Evolutionary conservation across 2,888 invertebrate species (phyloP).

Genomic region (Ectemnius lituratus): DNA sequence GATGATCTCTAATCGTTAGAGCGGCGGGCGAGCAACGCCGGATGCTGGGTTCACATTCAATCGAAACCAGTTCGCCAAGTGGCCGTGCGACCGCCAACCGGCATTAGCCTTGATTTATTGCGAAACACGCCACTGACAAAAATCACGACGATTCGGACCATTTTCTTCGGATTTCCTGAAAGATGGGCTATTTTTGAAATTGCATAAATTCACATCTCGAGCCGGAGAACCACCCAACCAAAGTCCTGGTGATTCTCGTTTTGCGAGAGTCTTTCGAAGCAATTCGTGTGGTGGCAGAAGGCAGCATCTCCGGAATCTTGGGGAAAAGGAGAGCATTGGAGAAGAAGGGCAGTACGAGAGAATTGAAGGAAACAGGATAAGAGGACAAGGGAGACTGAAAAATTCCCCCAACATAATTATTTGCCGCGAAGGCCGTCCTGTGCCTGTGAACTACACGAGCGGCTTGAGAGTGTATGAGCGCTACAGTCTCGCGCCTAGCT

Average conservation of each 20-base stretch:
- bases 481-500: constrained; percentile 37
- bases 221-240: not conserved
- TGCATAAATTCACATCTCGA: no score
- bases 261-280: constrained; percentile 49
- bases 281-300: constrained; percentile 37
- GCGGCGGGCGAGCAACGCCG: constrained; percentile 9
- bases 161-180: constrained; percentile 25
- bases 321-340: constrained; percentile 12
- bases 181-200: no score
- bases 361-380: constrained; percentile 11
- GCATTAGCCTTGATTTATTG: constrained; percentile 58
- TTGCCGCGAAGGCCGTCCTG: constrained; percentile 72
- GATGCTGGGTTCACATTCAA: constrained; percentile 41
- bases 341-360: not conserved
- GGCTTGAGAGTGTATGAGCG: constrained; percentile 36
- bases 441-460: constrained; percentile 68
- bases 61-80: constrained; percentile 52
- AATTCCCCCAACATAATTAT: constrained; percentile 71
- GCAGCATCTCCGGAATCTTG: not conserved
- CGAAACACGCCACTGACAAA: constrained; percentile 32
- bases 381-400: constrained; percentile 55
- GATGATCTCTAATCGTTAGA: constrained; percentile 48
- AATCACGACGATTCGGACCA: constrained; percentile 46
- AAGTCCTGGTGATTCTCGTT: not conserved
- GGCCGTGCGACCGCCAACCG: constrained; percentile 35